Evolutionary conservation across 2,888 invertebrate species (phyloP).

Genomic region (Taenaris catops): DNA sequence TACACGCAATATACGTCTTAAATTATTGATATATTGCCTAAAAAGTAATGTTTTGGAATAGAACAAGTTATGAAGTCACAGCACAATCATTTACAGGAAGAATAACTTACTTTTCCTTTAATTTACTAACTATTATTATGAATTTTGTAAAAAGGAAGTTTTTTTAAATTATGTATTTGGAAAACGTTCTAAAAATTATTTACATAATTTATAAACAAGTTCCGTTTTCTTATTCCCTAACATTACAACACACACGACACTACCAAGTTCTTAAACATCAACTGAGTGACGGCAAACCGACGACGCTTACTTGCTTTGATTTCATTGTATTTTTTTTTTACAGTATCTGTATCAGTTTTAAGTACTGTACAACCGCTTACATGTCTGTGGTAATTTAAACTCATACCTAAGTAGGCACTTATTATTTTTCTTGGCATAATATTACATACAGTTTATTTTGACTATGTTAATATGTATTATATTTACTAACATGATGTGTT

Average conservation of each 20-base stretch:
- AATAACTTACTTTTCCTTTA: conserved; percentile 14
- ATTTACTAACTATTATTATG: conserved; percentile 3
- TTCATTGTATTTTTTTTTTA: no score
- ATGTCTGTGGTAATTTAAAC: no score
- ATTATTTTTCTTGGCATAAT: no score
- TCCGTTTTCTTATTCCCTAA: conserved; percentile 9
- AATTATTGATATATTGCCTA: conserved; percentile 13
- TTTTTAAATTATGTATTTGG: conserved; percentile 1
- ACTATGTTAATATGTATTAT: no score
- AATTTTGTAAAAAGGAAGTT: conserved; percentile 6
- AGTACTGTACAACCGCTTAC: no score
- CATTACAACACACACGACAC: conserved; percentile 22
- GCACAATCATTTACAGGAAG: conserved; percentile 25
- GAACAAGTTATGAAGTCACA: conserved; percentile 51
- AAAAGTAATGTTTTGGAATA: conserved; percentile 45
- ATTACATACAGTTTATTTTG: no score
- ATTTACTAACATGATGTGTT: no score
- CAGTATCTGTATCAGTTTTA: no score
- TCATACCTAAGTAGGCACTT: no score
- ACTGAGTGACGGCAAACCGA: conserved; percentile 29
- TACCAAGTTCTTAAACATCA: conserved; percentile 31
- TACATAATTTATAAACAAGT: conserved; percentile 16
- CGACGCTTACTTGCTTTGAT: conserved; percentile 4
- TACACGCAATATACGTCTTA: conserved; percentile 5
- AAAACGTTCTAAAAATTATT: conserved; percentile 6